Base-by-base conservation (phyloP, 2,888 invertebrate genomes). In the Ommatoiulus sabulosus region DNA sequence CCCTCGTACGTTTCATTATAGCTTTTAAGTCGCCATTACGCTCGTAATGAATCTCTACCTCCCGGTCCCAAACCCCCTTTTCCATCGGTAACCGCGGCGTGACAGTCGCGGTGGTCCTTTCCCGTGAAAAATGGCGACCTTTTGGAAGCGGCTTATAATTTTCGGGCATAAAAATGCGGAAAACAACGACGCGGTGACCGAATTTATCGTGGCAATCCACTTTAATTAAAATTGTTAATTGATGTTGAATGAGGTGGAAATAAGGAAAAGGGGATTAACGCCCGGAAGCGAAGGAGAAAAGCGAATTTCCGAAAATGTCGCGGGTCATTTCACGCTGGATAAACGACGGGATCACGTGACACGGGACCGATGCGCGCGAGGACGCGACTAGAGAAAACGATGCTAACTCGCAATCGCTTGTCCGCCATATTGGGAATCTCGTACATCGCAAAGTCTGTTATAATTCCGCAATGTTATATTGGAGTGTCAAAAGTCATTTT, bases 181-280 rank as follows among this genome's bases (percentile, higher is more conserved):
- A 80, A 80, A 80, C 20, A 20, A 20, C 63, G n/a, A 63, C n/a
- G n/a, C 63, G 63, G 20, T 63, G 24, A 15, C 35, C 35, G 35
- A 80, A 80, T 80, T 80, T 80, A 80, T 80, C 35, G 80, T 24
- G 35, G 15, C 80, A 43, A 80, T 80, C 80, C 35, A 80, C 35
- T 80, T 80, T 80, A 80, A 80, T 80, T 80, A 80, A 80, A 80
- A 80, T 80, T 80, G 80, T 80, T 80, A 80, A 80, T 43, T 80
- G 80, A 80, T 80, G 80, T 80, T 43, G 35, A 80, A 80, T 80
- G 80, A 80, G 80, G 80, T 43, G 80, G 80, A 80, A 80, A 80
- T 80, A 43, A 80, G 35, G 35, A 80, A 80, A 15, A 80, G 35
- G 35, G 80, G 80, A 80, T 80, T 80, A 80, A 35, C 35, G 80